Percentiles rank a stretch among this genome's conserved stretches.
These are phyloP conservation scores for Turnix velox DNA, from an alignment of 2,113 vertebrate species.

Conservation along the genomic window DNA sequence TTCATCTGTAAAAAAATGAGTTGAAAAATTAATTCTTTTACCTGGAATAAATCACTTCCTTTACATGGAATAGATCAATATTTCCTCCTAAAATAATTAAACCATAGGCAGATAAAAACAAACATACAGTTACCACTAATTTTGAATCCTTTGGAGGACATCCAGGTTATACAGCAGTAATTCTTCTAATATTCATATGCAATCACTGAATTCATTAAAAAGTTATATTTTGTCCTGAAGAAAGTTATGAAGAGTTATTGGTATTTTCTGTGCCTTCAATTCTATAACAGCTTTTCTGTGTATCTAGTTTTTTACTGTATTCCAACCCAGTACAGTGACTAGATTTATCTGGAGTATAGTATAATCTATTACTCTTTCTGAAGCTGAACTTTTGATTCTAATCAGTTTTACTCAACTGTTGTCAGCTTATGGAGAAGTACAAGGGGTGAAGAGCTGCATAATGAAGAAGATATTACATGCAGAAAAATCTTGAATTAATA, in stretches of 20 bases:
- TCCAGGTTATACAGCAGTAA: background rate
- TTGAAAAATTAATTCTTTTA: background rate
- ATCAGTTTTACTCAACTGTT: background rate
- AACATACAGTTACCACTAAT: background rate
- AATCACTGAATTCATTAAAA: background rate
- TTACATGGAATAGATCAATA: background rate
- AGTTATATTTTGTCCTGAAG: background rate
- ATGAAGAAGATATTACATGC: background rate
- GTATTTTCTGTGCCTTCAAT: background rate
- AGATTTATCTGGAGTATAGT: background rate
- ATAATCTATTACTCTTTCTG: background rate
- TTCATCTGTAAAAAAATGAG: background rate
- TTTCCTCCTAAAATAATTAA: background rate
- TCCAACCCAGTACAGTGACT: background rate
- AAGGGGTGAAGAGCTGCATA: background rate
- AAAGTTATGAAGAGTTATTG: background rate
- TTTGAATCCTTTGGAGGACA: background rate
- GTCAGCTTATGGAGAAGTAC: background rate
- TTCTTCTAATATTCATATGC: background rate
- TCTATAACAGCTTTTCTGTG: background rate
- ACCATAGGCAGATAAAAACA: background rate
- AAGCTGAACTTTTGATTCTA: background rate
- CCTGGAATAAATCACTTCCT: background rate
- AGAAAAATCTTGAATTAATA: conserved; percentile 2
- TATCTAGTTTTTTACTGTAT: background rate